Base-by-base conservation (phyloP, 2,113 vertebrate genomes). In the Tylochromis polylepis region DNA sequence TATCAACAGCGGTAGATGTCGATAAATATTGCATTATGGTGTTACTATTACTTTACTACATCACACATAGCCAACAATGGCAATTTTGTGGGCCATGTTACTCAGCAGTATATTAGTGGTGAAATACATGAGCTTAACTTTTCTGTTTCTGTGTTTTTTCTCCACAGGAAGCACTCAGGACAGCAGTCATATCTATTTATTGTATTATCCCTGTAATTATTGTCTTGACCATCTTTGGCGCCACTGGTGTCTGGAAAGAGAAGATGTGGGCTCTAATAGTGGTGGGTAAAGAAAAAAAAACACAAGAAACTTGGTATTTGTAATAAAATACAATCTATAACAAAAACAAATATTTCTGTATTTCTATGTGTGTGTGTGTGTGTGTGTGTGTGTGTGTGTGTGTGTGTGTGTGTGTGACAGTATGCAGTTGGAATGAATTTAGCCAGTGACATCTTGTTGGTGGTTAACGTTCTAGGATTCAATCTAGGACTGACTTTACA, bases 231-330 rank as follows among this genome's bases (percentile, higher is more conserved):
- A n/a, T 86, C 29, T 4, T 59, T 18, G 93, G 91, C 60, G 3
- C 82, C 36, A 89, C 82, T 67, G 93, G 93, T 9, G 80, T 55
- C 59, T 87, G 22, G 22, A 92, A 90, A 75, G 34, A 88, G 79
- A 95, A 91, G 79, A 81, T 79, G 11, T 93, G 93, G 91, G 82
- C 85, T 1, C 81, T 93, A 4, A 93, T 92, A 77, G 8, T 87
- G 85, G 93, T 95, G 43, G 14, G 93, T 77, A 62, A 41, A 75
- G 3, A 58, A 57, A 43, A 6, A 6, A 65, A 38, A 38, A 24
- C 11, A 11, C 3, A 12, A 3, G 18, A 6, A 15, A 5, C 4
- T 7, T 10, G 2, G 2, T 6, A 5, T 12, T 22, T 65, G 1
- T 65, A 36, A 1, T 20, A 6, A 38, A 65, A 18, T 10, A 20